Base-by-base conservation (phyloP, 1,140 invertebrate genomes). In the Eurosta solidaginis region DNA sequence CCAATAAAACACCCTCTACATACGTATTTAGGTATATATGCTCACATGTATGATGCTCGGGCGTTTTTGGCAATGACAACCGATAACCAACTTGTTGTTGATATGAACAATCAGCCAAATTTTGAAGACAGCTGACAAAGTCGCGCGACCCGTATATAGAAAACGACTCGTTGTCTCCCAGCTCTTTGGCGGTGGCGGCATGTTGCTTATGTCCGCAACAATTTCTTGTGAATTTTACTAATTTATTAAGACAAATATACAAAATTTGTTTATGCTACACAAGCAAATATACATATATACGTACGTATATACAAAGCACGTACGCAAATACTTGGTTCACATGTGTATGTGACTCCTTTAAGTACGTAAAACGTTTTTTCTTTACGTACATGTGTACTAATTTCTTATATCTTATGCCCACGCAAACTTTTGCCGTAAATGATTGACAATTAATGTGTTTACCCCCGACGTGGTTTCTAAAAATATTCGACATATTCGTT, bases 401-500 rank as follows among this genome's bases (percentile, higher is more conserved):
- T n/a, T n/a, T n/a, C 29, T 36, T 29, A 59, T 59, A 33, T 59
- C 29, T 25, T 52, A 25, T 10, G 22, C 49, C 20, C 20, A n/a
- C 10, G 20, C 49, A 1, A 52, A 52, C 17, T 22, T 17, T 20
- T 22, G 36, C 7, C 4, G 59, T 36, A 68, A 68, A 40, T 3
- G 27, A 6, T 12, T 6, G 36, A 68, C 59, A 20, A 40, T 68
- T 68, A 42, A 68, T 68, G 20, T 42, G 36, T 42, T 36, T 68
- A 68, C 59, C 59, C 59, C 59, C 59, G 20, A 68, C 59, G 59
- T 68, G 33, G 59, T 68, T 68, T 42, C 59, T 40, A 3, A 68
- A 68, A 68, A 68, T 68, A 68, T 68, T 68, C 40, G 33, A 68
- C 59, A 68, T 22, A 29, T 68, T 68, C 59, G 59, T 40, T 36